These are phyloP conservation scores for Aurelia sp. DNA, from an alignment of 30 jellyfish, hydroid and myxozoan species.

Conservation along the genomic window DNA sequence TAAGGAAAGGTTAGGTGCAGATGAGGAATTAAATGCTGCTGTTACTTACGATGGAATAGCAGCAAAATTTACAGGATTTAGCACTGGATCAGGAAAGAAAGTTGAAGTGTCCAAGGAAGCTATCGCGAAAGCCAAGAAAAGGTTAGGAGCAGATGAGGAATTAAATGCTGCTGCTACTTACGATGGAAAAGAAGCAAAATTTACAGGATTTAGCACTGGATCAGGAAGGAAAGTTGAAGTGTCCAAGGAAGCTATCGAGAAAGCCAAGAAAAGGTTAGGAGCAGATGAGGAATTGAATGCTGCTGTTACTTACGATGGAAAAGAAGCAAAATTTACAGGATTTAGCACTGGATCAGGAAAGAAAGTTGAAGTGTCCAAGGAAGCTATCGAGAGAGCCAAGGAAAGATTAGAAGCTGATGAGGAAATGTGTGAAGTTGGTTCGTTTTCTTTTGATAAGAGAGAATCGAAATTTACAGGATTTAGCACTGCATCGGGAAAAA, in stretches of 20 bases:
- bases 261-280: constrained; percentile 62
- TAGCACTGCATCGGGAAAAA: no score
- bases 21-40: neutral
- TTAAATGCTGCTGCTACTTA: no score
- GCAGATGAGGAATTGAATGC: neutral
- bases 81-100: constrained; percentile 76
- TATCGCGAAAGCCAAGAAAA: constrained; percentile 64
- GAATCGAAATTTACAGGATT: no score
- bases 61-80: constrained; percentile 55
- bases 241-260: constrained; percentile 65
- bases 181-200: neutral
- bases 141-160: constrained; percentile 10
- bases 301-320: no score
- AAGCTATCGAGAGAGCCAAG: no score
- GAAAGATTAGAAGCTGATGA: no score
- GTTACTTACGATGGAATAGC: neutral
- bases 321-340: no score
- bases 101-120: constrained; percentile 71
- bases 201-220: constrained; percentile 78
- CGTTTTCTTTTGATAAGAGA: no score
- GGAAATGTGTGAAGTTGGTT: no score
- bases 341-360: no score
- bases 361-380: no score
- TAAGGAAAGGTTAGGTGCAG: constrained; percentile 23
- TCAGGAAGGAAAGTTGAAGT: constrained; percentile 67